Base-by-base conservation (phyloP, 2,113 vertebrate genomes). In the Ardeotis arabs region DNA sequence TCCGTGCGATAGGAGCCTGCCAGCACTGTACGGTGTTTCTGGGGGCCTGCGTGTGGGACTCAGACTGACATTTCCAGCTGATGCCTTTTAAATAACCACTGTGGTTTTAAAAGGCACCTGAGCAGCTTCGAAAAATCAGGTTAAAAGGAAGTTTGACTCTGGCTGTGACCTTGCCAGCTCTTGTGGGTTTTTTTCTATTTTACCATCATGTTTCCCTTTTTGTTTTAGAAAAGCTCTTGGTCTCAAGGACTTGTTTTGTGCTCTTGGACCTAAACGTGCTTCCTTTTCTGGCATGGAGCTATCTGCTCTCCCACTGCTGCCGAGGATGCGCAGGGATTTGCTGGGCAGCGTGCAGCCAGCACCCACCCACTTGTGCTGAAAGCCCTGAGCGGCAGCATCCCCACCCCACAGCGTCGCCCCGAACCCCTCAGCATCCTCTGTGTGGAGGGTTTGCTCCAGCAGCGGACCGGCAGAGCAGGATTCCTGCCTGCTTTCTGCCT, bases 71-170 rank as follows among this genome's bases (percentile, higher is more conserved):
- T 94, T 94, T 92, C 55, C 66, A 87, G 29, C 35, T 56, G 41
- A 9, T 91, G 47, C 29, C 84, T 91, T 93, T 87, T 80, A 53
- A 93, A 68, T 70, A 70, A 85, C 62, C 28, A 12, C 62, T 4
- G 31, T 59, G 87, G 78, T 73, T 91, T 89, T 89, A 76, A 83
- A 91, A 92, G 84, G 67, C 93, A 96, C 86, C 80, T 78, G 84
- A 89, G 10, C 76, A 78, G 58, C 23, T 22, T 92, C 80, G 68
- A 81, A 96, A 92, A 93, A 92, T 37, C 79, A 93, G 93, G 92
- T 94, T 95, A 87, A 95, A 87, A 89, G 86, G 92, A 87, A 93
- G 88, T 93, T 94, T 75, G 77, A 64, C 80, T 91, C 64, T 0
- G 0, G 28, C 86, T 90, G 84, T 92, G 62, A 64, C 90, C 67